Evolutionary conservation across 2,888 invertebrate species (phyloP).

Genomic region (Phlogophora meticulosa): DNA sequence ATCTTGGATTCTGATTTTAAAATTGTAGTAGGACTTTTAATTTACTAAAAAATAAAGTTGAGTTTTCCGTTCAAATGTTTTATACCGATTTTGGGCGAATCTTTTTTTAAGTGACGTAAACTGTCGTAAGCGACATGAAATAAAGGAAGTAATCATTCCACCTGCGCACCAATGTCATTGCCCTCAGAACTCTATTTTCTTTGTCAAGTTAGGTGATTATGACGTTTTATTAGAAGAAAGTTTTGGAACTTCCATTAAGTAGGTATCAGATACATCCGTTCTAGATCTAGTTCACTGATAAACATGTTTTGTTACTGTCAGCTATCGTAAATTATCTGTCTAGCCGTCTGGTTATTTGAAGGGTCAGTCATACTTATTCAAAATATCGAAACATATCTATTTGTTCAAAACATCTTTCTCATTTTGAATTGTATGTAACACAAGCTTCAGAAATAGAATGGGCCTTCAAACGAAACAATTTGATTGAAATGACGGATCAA

Average conservation of each 20-base stretch:
- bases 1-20: slow-evolving; percentile 39
- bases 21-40: slow-evolving; percentile 1
- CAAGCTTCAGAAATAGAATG: slow-evolving; percentile 26
- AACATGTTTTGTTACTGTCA: slow-evolving; percentile 9
- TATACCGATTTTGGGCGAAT: background rate
- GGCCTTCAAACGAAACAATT: slow-evolving; percentile 21
- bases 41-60: no score
- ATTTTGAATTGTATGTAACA: slow-evolving; percentile 8
- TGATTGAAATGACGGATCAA: slow-evolving; percentile 35
- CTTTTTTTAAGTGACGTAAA: slow-evolving; percentile 3
- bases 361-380: background rate
- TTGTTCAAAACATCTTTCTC: background rate
- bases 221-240: background rate
- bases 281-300: slow-evolving; percentile 46
- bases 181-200: slow-evolving; percentile 2
- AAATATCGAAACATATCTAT: background rate
- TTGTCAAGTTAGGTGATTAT: slow-evolving; percentile 16
- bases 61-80: no score
- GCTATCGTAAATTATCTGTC: slow-evolving; percentile 37
- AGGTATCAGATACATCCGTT: slow-evolving; percentile 13
- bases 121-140: background rate
- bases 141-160: slow-evolving; percentile 7
- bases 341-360: slow-evolving; percentile 26
- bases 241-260: slow-evolving; percentile 9
- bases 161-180: background rate